Base-by-base conservation (phyloP, 2,888 invertebrate genomes). In the Rhagium mordax region DNA sequence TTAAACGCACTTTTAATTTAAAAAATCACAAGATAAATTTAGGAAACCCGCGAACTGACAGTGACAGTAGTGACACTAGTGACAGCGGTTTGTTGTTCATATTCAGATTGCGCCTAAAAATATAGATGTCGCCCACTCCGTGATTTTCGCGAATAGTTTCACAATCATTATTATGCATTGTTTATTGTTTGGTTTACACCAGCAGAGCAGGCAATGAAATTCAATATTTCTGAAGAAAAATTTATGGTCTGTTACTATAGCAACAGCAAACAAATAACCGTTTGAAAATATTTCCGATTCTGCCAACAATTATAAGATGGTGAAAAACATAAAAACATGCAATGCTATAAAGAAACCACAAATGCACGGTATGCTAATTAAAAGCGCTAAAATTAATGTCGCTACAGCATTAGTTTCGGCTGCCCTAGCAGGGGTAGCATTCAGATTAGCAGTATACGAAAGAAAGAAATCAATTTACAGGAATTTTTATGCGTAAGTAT, bases 401-500 rank as follows among this genome's bases (percentile, higher is more conserved):
- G 24, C 51, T 33, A 29, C 13, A 51, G 41, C 77, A 5, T n/a
- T 79, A 3, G 53, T 75, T 7, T 55, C 18, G 60, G 70, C 66
- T 10, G 72, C 24, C 7, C 10, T 78, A 10, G 70, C 71, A 15
- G 78, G 74, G 8, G 10, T 71, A 5, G 16, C 71, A 5, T 76
- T 75, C 49, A 59, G 73, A n/a, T 18, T 10, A 59, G 74, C 10
- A 68, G 72, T 21, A 75, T 72, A n/a, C 13, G 67, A 74, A 4
- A 71, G 53, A 13, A 74, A 74, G 41, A 51, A 59, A 18, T 49
- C 13, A 47, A 49, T 16, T 0, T 78, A 75, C 27, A 65, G 59
- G 33, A 70, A 76, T 10, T 80, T 78, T 55, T 77, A 79, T 49
- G 74, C 60, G 77, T 77, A 72, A 74, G 74, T 72, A 20, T 3